A percentile compares a stretch with the other conserved stretches of the same genome.
Evolutionary conservation across 2,113 vertebrate genomes (phyloP).

Genomic region (Mus musculus): GRCm39 chr2:118594501-118595000

Average conservation of each 20-base stretch:
- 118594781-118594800: not conserved
- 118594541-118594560: rapidly evolving
- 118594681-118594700: not conserved
- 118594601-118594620: not conserved
- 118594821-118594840: not conserved
- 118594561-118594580: not conserved
- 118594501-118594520: not conserved
- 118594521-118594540: not conserved
- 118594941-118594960: too few species aligned
- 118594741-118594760: not conserved
- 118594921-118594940: not conserved
- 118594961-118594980: not conserved
- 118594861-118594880: not conserved
- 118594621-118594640: not conserved
- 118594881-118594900: not conserved
- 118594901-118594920: not conserved
- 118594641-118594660: not conserved
- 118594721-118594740: not conserved
- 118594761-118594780: not conserved
- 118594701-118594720: not conserved
- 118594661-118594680: not conserved
- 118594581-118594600: not conserved
- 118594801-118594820: not conserved
- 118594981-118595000: not conserved
- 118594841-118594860: not conserved